Percentiles rank a stretch among this genome's conserved stretches.
phyloP scores from a whole-genome alignment of 2,797 vertebrate genomes.

The Geotrypetes seraphini region DNA sequence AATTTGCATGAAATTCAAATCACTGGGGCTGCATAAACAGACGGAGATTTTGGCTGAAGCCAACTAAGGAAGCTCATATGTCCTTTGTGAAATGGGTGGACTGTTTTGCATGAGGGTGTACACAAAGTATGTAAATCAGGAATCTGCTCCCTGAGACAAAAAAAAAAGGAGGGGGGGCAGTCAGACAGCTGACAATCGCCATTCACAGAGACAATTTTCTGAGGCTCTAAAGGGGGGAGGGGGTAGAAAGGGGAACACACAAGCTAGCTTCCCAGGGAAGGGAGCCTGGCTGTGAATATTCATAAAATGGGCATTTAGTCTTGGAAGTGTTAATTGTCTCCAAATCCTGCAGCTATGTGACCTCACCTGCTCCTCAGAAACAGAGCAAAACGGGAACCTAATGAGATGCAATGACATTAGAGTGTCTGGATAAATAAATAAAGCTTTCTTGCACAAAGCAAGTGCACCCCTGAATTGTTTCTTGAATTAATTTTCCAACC shows the following conservation, averaged over 20 bases:
- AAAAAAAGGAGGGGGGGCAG: slow-evolving; percentile 39
- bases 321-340: slow-evolving; percentile 53
- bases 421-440: slow-evolving; percentile 9
- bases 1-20: slow-evolving; percentile 56
- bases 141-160: slow-evolving; percentile 65
- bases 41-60: slow-evolving; percentile 37
- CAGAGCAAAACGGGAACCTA: slow-evolving; percentile 17
- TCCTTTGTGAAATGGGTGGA: slow-evolving; percentile 64
- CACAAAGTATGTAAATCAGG: slow-evolving; percentile 82
- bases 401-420: slow-evolving; percentile 12
- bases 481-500: slow-evolving; percentile 26
- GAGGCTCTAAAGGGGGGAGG: slow-evolving; percentile 22
- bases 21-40: slow-evolving; percentile 46
- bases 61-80: slow-evolving; percentile 50
- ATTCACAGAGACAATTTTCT: slow-evolving; percentile 41
- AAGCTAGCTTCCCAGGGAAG: slow-evolving; percentile 53
- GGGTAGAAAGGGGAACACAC: slow-evolving; percentile 42
- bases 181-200: slow-evolving; percentile 58
- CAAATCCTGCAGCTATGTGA: slow-evolving; percentile 35
- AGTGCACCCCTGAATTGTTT: no score
- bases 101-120: slow-evolving; percentile 74
- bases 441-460: slow-evolving; percentile 9
- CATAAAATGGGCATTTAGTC: slow-evolving; percentile 53
- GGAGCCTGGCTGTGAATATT: slow-evolving; percentile 58
- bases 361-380: slow-evolving; percentile 44